Conservation (phyloP, 2,888 invertebrate genomes). For the Sesia bembeciformis region DNA sequence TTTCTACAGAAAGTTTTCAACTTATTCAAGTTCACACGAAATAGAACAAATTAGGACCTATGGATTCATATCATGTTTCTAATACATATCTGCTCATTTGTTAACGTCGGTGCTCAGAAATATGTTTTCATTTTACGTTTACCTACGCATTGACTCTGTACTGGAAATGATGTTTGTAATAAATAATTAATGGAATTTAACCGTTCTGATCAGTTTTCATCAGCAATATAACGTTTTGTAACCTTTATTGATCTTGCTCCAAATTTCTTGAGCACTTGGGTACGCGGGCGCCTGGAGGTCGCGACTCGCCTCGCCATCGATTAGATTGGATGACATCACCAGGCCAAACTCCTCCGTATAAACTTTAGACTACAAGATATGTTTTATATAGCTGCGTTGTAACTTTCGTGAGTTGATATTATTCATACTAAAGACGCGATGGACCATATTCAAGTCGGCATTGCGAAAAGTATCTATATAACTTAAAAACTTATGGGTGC, state of each 20-base stretch:
- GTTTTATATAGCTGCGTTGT: neutral
- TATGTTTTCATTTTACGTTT: neutral
- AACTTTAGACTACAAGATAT: neutral
- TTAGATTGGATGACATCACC: conserved; percentile 11
- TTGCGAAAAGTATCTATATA: no score
- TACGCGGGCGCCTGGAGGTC: conserved; percentile 16
- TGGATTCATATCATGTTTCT: neutral
- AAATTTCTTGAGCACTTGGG: neutral
- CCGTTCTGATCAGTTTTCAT: no score
- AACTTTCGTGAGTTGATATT: neutral
- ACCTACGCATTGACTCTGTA: no score
- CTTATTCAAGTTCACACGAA: no score
- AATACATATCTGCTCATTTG: neutral
- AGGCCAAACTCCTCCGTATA: neutral
- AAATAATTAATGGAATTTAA: no score
- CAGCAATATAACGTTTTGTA: no score
- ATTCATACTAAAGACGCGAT: neutral
- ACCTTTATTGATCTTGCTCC: neutral
- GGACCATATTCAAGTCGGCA: no score
- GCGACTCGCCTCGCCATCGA: conserved; percentile 6
- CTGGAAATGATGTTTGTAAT: no score
- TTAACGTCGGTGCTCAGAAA: neutral
- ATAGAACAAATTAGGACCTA: neutral
- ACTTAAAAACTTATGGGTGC: no score
- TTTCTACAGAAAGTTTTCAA: no score